phyloP scores from a whole-genome alignment of 2,888 invertebrate genomes.

The Rhingia campestris region DNA sequence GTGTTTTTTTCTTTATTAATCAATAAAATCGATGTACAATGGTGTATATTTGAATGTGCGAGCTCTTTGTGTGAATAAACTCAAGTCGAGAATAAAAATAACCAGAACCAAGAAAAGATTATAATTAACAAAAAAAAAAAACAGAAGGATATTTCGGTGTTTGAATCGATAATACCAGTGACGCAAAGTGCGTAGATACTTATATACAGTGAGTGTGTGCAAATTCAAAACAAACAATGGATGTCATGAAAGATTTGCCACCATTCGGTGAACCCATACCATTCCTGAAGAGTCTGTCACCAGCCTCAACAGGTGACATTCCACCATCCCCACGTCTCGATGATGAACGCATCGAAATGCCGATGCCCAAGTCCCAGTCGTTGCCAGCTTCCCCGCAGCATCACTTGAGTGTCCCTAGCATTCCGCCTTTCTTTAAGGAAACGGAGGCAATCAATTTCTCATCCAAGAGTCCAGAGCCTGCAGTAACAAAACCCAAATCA shows the following conservation, averaged over 20 bases:
- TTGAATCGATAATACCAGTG: slow-evolving; percentile 26
- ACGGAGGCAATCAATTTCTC: slow-evolving; percentile 61
- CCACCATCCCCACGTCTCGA: slow-evolving; percentile 80
- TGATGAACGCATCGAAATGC: slow-evolving; percentile 75
- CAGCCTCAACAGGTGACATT: slow-evolving; percentile 75
- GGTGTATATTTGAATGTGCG: slow-evolving; percentile 39
- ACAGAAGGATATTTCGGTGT: slow-evolving; percentile 2
- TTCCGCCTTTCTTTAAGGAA: slow-evolving; percentile 50
- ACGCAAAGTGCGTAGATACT: slow-evolving; percentile 18
- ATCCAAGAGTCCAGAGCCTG: slow-evolving; percentile 42
- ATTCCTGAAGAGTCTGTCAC: slow-evolving; percentile 65
- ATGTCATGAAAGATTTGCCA: slow-evolving; percentile 71
- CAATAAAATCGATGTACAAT: slow-evolving; percentile 70
- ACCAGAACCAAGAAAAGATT: not conserved
- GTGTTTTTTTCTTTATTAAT: slow-evolving; percentile 65
- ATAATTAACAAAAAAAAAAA: slow-evolving; percentile 12
- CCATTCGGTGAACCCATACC: slow-evolving; percentile 64
- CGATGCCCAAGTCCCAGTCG: slow-evolving; percentile 80
- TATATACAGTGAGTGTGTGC: not conserved
- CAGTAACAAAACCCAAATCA: slow-evolving; percentile 28
- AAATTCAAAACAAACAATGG: slow-evolving; percentile 49
- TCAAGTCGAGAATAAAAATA: slow-evolving; percentile 25
- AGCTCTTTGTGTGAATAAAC: slow-evolving; percentile 46
- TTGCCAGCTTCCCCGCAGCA: slow-evolving; percentile 80
- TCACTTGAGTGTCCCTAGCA: slow-evolving; percentile 73